Percentiles rank a stretch among this genome's conserved stretches.
Evolutionary conservation across 37 sponge, comb jelly and placozoan species (phyloP).

Genomic region (Halisarca cf. caerulea): DNA sequence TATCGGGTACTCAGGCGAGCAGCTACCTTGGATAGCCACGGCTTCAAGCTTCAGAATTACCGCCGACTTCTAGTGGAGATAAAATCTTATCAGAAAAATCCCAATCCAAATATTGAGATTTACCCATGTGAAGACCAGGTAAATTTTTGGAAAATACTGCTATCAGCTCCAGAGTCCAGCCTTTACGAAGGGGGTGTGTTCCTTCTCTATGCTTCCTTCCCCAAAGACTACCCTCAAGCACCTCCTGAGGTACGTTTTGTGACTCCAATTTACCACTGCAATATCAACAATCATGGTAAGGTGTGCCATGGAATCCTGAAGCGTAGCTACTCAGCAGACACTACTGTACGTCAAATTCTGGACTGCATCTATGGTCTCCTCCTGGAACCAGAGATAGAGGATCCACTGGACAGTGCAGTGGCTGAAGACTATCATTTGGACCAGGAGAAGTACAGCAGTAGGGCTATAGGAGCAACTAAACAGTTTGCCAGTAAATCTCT

Average conservation of each 20-base stretch:
- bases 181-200: conserved; percentile 27
- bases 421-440: conserved; percentile 39
- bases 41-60: neutral
- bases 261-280: conserved; percentile 53
- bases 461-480: neutral
- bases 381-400: conserved; percentile 26
- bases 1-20: conserved; percentile 13
- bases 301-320: conserved; percentile 31
- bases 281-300: conserved; percentile 31
- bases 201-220: conserved; percentile 31
- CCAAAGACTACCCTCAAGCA: conserved; percentile 9
- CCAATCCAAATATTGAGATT: conserved; percentile 26
- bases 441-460: neutral
- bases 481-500: conserved; percentile 26
- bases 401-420: conserved; percentile 42
- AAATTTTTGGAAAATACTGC: conserved; percentile 18
- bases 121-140: conserved; percentile 32
- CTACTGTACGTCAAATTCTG: conserved; percentile 18
- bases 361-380: conserved; percentile 29
- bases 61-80: conserved; percentile 2
- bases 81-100: neutral
- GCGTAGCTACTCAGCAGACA: conserved; percentile 11
- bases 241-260: conserved; percentile 44
- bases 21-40: neutral
- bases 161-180: conserved; percentile 3